These are phyloP conservation scores for Halocaridina rubra DNA, from an alignment of 2,888 invertebrate genomes.

Conservation along the genomic window DNA sequence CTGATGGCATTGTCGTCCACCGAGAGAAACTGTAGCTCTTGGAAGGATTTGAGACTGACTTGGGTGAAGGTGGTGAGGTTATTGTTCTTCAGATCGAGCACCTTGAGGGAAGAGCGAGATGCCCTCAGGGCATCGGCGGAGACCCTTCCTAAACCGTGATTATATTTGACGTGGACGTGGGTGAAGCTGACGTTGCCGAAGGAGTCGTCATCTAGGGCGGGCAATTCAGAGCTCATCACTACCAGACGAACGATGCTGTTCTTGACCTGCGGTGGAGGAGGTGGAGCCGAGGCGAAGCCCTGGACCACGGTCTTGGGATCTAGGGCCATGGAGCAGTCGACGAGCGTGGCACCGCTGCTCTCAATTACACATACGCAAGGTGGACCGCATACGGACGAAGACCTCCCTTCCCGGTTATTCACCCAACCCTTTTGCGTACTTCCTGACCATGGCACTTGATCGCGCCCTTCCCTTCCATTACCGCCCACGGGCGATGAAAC, in stretches of 20 bases:
- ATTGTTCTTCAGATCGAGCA: slow-evolving; percentile 49
- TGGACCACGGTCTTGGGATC: background rate
- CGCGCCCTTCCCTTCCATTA: background rate
- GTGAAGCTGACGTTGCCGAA: slow-evolving; percentile 32
- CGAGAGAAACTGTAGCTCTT: slow-evolving; percentile 30
- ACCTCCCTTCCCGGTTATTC: background rate
- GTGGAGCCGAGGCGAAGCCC: background rate
- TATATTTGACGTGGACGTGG: slow-evolving; percentile 47
- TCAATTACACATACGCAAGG: slow-evolving; percentile 12
- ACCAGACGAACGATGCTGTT: slow-evolving; percentile 20
- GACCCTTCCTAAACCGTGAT: slow-evolving; percentile 34
- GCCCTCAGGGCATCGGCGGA: background rate
- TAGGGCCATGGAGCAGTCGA: slow-evolving; percentile 23
- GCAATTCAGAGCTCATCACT: slow-evolving; percentile 42
- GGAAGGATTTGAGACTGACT: background rate
- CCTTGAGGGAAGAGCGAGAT: slow-evolving; percentile 13
- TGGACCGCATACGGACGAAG: background rate
- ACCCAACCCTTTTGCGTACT: background rate
- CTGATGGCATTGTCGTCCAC: slow-evolving; percentile 35
- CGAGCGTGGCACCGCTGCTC: background rate
- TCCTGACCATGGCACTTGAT: background rate
- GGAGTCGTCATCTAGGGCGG: slow-evolving; percentile 12
- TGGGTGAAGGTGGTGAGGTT: slow-evolving; percentile 35
- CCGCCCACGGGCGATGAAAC: too few species aligned
- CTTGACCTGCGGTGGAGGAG: background rate